Evolutionary conservation across 1,140 invertebrate species (phyloP).

Genomic region (Drosophila triauraria): DNA sequence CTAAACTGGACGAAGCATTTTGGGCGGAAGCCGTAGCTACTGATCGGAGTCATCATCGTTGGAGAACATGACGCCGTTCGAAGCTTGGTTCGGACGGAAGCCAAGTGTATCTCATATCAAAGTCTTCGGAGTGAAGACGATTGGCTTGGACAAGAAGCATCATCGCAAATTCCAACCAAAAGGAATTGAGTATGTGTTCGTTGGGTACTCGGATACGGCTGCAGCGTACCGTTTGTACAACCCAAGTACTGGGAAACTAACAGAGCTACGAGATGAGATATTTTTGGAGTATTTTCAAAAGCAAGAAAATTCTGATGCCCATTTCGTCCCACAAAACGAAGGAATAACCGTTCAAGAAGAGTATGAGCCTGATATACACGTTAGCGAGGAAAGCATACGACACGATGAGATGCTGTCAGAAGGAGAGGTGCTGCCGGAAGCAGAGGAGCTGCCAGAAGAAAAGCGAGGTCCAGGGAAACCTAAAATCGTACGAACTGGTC

Average conservation of each 20-base stretch:
- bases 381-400: neutral
- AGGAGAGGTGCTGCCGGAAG: neutral
- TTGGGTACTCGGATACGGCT: neutral
- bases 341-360: neutral
- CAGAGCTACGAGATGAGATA: neutral
- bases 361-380: neutral
- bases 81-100: neutral
- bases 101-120: too few species aligned
- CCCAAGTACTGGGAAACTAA: neutral
- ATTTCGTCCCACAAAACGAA: neutral
- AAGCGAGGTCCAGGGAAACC: neutral
- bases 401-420: slow-evolving; percentile 6
- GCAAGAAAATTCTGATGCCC: neutral
- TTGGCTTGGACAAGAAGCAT: neutral
- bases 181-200: neutral
- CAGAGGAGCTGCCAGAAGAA: neutral
- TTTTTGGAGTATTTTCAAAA: neutral
- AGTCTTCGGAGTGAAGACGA: too few species aligned
- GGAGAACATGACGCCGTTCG: too few species aligned
- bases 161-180: neutral
- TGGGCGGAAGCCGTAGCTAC: neutral
- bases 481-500: neutral
- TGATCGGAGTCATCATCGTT: too few species aligned
- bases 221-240: slow-evolving; percentile 1
- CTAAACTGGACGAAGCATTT: neutral